Base-by-base conservation (phyloP, 2,797 vertebrate genomes). In the Micropoecilia bifurca region DNA sequence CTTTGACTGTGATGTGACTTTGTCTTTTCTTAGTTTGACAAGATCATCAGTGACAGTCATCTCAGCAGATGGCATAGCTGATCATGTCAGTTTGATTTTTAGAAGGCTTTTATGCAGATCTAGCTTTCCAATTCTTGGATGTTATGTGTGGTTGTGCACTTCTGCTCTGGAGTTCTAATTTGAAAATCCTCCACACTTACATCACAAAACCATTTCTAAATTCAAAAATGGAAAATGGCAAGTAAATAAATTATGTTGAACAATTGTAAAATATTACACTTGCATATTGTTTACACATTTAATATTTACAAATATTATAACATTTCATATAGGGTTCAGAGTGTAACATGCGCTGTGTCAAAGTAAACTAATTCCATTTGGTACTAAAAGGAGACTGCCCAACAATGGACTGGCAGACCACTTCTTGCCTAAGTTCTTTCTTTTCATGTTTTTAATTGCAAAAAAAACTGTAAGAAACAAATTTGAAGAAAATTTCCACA, bases 11-110 rank as follows among this genome's bases (percentile, higher is more conserved):
- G 43, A 33, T 20, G 13, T 66, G 59, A 75, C 74, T 53, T 63
- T 46, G 16, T 39, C 57, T 36, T 25, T 50, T 50, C 28, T n/a
- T 18, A 43, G 33, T 55, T 55, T 9, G 39, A 39, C 33, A 18
- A 30, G 47, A 53, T 33, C 47, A 76, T 36, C 75, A 68, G 9
- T 66, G 39, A n/a, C 75, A 69, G 2, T 76, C 63, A 33, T 50
- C 69, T 48, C 45, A 30, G 16, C 46, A 79, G 46, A n/a, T 68
- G 46, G n/a, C n/a, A 28, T 47, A 79, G 53, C 33, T 50, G 28
- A 48, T 79, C 22, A 66, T 30, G 25, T 33, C 30, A 66, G 30
- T 28, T 41, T 6, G 22, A 39, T 61, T 72, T 72, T 59, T 22
- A 59, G 12, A 14, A 57, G 8, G 20, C 39, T 61, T 57, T 18